phyloP scores from a whole-genome alignment of 1,140 invertebrate species.

The Lepidotrigona ventralis region DNA sequence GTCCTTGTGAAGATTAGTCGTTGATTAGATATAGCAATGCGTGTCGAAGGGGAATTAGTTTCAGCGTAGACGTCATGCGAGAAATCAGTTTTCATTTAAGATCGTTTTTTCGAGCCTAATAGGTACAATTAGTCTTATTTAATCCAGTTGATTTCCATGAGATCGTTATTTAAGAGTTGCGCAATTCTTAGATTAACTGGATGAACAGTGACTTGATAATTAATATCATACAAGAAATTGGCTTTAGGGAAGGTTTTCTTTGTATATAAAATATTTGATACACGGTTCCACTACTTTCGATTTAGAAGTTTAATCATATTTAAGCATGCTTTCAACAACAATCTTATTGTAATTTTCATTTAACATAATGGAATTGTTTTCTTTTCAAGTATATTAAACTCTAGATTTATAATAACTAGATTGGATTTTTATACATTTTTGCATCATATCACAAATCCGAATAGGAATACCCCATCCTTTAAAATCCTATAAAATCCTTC shows the following conservation, averaged over 20 bases:
- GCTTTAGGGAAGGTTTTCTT: background rate
- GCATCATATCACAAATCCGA: too few species aligned
- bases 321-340: background rate
- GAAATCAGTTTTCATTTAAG: constrained; percentile 28
- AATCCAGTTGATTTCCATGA: background rate
- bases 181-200: background rate
- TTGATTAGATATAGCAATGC: constrained; percentile 36
- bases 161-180: background rate
- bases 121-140: background rate
- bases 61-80: constrained; percentile 17
- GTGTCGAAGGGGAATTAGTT: constrained; percentile 35
- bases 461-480: too few species aligned
- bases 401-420: too few species aligned
- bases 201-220: background rate
- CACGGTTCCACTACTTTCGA: background rate
- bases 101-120: background rate
- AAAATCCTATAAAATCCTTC: too few species aligned
- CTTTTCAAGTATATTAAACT: too few species aligned
- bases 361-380: too few species aligned
- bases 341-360: background rate
- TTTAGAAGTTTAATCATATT: background rate
- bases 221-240: background rate
- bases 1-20: constrained; percentile 42
- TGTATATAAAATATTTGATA: background rate
- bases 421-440: too few species aligned